phyloP scores from a whole-genome alignment of 2,888 invertebrate genomes.

The Orthonychiurus folsomi region DNA sequence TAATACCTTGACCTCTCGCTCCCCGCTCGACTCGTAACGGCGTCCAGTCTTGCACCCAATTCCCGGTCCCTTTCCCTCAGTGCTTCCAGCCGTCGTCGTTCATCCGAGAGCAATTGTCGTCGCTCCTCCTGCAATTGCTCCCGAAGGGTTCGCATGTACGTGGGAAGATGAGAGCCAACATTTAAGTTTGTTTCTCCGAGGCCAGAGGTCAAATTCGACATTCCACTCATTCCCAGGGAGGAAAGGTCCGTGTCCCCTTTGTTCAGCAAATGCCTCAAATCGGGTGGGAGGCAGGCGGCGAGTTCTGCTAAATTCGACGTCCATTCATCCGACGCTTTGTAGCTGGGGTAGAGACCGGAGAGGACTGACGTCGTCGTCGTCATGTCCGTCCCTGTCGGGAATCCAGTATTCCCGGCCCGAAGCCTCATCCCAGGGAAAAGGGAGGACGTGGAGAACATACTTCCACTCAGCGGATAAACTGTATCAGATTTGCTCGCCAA shows the following conservation, averaged over 20 bases:
- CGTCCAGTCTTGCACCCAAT: constrained; percentile 40
- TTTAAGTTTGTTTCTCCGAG: constrained; percentile 31
- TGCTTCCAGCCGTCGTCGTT: constrained; percentile 42
- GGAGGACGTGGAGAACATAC: constrained; percentile 37
- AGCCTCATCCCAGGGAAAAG: constrained; percentile 40
- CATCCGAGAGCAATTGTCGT: constrained; percentile 41
- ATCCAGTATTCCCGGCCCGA: constrained; percentile 41
- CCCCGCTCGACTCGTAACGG: constrained; percentile 39
- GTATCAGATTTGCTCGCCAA: constrained; percentile 41
- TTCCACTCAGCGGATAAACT: constrained; percentile 39
- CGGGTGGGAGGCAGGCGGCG: constrained; percentile 46
- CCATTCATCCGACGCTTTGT: constrained; percentile 40
- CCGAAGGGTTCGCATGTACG: constrained; percentile 41
- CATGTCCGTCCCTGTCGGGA: constrained; percentile 32
- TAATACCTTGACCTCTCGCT: constrained; percentile 39
- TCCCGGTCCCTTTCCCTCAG: constrained; percentile 43
- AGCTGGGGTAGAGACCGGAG: constrained; percentile 41
- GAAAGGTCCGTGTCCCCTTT: constrained; percentile 31
- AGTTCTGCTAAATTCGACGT: constrained; percentile 42
- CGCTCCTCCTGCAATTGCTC: constrained; percentile 42
- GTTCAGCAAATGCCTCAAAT: constrained; percentile 44
- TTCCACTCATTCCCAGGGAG: constrained; percentile 31
- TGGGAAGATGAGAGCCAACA: constrained; percentile 40
- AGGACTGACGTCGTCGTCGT: constrained; percentile 40
- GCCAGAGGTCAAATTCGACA: constrained; percentile 31